Percentiles rank a stretch among this genome's conserved stretches.
Evolutionary conservation across 1,140 invertebrate genomes (phyloP).

Genomic region (Hylaeus anthracinus): DNA sequence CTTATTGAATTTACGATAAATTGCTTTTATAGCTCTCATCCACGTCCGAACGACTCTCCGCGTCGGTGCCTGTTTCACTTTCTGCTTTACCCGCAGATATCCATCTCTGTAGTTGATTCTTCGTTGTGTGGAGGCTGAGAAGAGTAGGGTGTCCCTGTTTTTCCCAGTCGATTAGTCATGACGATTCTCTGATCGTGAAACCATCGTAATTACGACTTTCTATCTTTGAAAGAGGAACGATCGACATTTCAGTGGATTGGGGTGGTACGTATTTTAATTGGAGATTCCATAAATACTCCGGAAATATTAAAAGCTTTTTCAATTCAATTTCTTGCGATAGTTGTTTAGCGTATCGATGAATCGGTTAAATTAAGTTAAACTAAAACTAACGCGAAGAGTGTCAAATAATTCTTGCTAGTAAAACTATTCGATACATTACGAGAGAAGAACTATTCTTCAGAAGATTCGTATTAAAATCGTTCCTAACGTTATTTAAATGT

Average conservation of each 20-base stretch:
- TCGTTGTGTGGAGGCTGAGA: not conserved
- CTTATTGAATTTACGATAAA: conserved; percentile 66
- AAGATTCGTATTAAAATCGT: no score
- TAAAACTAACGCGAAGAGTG: no score
- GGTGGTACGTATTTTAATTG: no score
- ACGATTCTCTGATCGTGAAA: conserved; percentile 31
- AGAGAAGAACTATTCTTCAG: no score
- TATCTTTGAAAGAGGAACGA: not conserved
- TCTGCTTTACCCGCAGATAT: not conserved
- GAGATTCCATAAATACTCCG: no score
- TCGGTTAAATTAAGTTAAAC: no score
- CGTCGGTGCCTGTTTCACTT: not conserved
- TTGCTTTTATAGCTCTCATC: conserved; percentile 47
- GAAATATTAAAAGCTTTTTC: no score
- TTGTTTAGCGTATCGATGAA: no score
- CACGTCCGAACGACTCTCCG: not conserved
- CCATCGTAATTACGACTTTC: conserved; percentile 47
- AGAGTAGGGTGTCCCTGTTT: conserved; percentile 19
- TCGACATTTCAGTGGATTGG: not conserved
- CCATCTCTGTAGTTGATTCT: conserved; percentile 4
- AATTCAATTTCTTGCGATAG: no score
- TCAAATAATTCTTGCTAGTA: no score
- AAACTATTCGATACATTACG: no score
- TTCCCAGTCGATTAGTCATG: not conserved
- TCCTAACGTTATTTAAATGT: no score